A percentile compares a stretch with the other conserved stretches of the same genome.
These are phyloP conservation scores for Nanorana parkeri DNA, from an alignment of 2,113 vertebrate species.

Conservation along the genomic window DNA sequence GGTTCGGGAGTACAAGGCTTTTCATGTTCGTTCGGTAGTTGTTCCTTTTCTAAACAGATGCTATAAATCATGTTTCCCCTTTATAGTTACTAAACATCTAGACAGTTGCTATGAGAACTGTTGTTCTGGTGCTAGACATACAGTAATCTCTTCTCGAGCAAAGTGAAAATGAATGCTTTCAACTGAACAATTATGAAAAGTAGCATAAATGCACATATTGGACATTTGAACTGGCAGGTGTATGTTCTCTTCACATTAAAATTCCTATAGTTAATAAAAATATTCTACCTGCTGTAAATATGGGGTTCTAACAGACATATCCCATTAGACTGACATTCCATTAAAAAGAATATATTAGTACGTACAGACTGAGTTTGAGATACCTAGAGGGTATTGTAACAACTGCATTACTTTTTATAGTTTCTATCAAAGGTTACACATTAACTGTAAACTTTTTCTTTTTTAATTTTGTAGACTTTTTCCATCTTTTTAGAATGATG, in stretches of 20 bases:
- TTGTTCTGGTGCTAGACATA: conserved; percentile 22
- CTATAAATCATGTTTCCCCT: not conserved
- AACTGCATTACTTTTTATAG: not conserved
- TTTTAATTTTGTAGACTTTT: too few relatives aligned
- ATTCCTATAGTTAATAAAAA: too few relatives aligned
- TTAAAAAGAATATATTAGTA: too few relatives aligned
- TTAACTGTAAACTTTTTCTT: too few relatives aligned
- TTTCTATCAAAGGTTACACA: too few relatives aligned
- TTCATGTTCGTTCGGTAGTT: not conserved
- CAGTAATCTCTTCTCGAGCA: not conserved
- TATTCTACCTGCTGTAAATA: too few relatives aligned
- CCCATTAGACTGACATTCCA: too few relatives aligned
- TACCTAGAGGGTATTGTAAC: not conserved
- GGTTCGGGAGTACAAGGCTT: not conserved
- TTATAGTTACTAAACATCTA: not conserved
- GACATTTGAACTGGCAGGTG: too few relatives aligned
- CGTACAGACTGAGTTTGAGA: not conserved
- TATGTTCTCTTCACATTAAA: too few relatives aligned
- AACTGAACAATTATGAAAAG: not conserved
- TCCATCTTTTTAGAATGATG: too few relatives aligned
- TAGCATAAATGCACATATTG: too few relatives aligned
- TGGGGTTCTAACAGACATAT: too few relatives aligned
- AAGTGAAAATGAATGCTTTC: not conserved
- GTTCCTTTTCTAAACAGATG: not conserved
- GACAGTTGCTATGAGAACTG: conserved; percentile 23